Base-by-base conservation (phyloP, 1,140 invertebrate species). In the Ptiloglossa arizonensis region DNA sequence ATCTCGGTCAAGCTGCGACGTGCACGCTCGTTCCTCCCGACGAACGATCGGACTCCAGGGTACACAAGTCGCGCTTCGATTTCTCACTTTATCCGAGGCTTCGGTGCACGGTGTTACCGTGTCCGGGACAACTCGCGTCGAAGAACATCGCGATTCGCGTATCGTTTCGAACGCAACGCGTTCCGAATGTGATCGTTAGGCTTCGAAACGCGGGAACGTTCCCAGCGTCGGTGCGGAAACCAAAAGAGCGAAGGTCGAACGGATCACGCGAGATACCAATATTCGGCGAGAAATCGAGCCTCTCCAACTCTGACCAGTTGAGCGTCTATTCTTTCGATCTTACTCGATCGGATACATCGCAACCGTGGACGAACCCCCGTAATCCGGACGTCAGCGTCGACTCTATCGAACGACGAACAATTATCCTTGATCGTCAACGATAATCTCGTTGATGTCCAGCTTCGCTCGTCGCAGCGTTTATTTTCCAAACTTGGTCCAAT, bases 201-300 rank as follows among this genome's bases (percentile, higher is more conserved):
- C 2, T 13, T n/a, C 13, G 15, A 11, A 22, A 35, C 22, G 29
- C 52, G 19, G n/a, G 1, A 38, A 32, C 52, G 24, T 9, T 17
- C 32, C 54, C n/a, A 41, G 41, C 48, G 35, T n/a, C 50, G 48
- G 24, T 46, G n/a, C n/a, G n/a, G n/a, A 48, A 60, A 79, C 77
- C 50, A 69, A 74, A 79, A 19, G 59, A 74, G 59, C 24, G 79
- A 79, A 82, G 75, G 69, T 82, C 72, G 68, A 84, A 56, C 69
- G 77, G 67, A 89, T 90, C 86, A 83, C 64, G 59, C 79, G 82
- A n/a, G n/a, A n/a, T n/a, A 82, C 87, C 89, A 89, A 90, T 89
- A 90, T 89, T 85, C 82, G 79, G 82, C 80, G 83, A 70, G 74
- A 85, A 80, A 82, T 74, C 77, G 81, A n/a, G n/a, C n/a, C n/a